A percentile compares a stretch with the other conserved stretches of the same genome.
Evolutionary conservation across 2,113 vertebrate species (phyloP).

Genomic region (western clawed frog (Xenopus tropicalis)): UCB_Xtro_10.0 CM004446.2:53417001-53417500

Average conservation of each 20-base stretch:
- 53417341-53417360: conserved; percentile 14
- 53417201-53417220: conserved; percentile 23
- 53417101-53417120: not conserved
- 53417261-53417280: conserved; percentile 13
- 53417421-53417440: too few relatives aligned
- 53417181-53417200: conserved; percentile 16
- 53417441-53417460: too few relatives aligned
- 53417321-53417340: conserved; percentile 14
- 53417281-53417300: conserved; percentile 1
- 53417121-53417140: not conserved
- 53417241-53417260: not conserved
- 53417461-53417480: too few relatives aligned
- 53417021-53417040: too few relatives aligned
- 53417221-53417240: conserved; percentile 22
- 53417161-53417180: conserved; percentile 14
- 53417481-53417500: too few relatives aligned
- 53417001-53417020: too few relatives aligned
- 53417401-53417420: too few relatives aligned
- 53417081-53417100: too few relatives aligned
- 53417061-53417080: too few relatives aligned
- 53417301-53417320: not conserved
- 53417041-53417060: too few relatives aligned
- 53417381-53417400: too few relatives aligned
- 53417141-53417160: conserved; percentile 14
- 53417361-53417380: not conserved